Evolutionary conservation across 2,797 vertebrate species (phyloP).

Genomic region (Rhinogobio ventralis): DNA sequence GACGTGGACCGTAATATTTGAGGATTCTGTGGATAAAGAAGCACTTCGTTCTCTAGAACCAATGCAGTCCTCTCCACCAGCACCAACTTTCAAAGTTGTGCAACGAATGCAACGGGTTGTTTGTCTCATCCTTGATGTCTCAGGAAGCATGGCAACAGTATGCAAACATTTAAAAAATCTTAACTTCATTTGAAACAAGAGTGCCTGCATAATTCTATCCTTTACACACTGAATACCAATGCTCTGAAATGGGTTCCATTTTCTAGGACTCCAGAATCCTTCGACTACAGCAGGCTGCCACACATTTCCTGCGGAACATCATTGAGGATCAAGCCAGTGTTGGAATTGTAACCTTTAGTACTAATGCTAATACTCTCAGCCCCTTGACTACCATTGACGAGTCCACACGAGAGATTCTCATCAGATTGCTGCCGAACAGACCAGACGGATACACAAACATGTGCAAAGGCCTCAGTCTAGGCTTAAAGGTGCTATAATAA

Average conservation of each 20-base stretch:
- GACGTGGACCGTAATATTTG: constrained; percentile 71
- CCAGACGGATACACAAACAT: constrained; percentile 51
- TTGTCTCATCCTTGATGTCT: constrained; percentile 77
- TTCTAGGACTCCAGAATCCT: constrained; percentile 37
- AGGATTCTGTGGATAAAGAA: constrained; percentile 65
- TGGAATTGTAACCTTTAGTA: constrained; percentile 70
- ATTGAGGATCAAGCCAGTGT: constrained; percentile 68
- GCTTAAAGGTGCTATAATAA: constrained; percentile 68
- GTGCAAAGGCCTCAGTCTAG: constrained; percentile 69
- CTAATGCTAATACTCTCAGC: constrained; percentile 54
- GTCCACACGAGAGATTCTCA: constrained; percentile 62
- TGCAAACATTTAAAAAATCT: background rate
- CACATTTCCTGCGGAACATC: constrained; percentile 70
- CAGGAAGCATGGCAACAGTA: constrained; percentile 65
- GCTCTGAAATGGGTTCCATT: background rate
- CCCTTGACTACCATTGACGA: constrained; percentile 61
- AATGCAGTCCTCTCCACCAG: constrained; percentile 30
- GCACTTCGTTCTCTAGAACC: constrained; percentile 52
- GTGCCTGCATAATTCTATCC: background rate
- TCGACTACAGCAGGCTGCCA: constrained; percentile 68
- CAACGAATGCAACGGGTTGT: constrained; percentile 65
- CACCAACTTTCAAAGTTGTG: constrained; percentile 66
- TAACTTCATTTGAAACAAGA: background rate
- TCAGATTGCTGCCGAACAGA: constrained; percentile 60
- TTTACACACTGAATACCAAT: background rate